phyloP scores from a whole-genome alignment of 1,140 invertebrate genomes.

The Drosophila mauritiana region DNA sequence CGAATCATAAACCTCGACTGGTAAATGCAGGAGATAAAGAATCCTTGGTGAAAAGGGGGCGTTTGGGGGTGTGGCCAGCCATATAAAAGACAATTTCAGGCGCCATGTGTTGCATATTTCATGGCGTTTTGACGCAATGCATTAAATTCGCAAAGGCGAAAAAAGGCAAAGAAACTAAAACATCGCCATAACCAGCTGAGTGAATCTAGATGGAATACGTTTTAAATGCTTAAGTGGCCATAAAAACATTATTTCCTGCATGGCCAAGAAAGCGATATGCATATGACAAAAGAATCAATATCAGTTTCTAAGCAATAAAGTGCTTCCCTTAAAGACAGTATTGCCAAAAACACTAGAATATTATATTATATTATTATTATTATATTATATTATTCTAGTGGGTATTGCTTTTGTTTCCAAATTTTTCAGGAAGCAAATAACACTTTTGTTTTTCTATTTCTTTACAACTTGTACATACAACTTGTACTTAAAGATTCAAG shows the following conservation, averaged over 20 bases:
- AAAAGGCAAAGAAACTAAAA: slow-evolving; percentile 32
- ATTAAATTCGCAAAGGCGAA: slow-evolving; percentile 52
- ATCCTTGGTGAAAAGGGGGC: slow-evolving; percentile 14
- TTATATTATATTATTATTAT: too few relatives aligned
- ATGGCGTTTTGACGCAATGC: slow-evolving; percentile 69
- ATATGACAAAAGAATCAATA: slow-evolving; percentile 19
- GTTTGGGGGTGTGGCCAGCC: slow-evolving; percentile 18
- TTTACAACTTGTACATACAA: too few relatives aligned
- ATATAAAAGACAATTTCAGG: slow-evolving; percentile 72
- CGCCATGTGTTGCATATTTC: slow-evolving; percentile 81
- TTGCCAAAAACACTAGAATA: too few relatives aligned
- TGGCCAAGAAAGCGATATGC: slow-evolving; percentile 34
- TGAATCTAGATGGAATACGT: slow-evolving; percentile 55
- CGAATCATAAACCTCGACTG: slow-evolving; percentile 48
- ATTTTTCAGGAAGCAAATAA: neutral
- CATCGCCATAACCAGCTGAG: slow-evolving; percentile 49
- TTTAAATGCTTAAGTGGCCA: slow-evolving; percentile 68
- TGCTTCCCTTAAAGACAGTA: neutral
- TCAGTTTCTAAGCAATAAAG: neutral
- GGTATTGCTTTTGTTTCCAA: neutral
- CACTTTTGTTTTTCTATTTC: neutral
- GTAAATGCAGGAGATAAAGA: slow-evolving; percentile 38
- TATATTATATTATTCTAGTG: too few relatives aligned
- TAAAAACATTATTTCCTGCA: slow-evolving; percentile 57
- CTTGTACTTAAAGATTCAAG: too few relatives aligned